Base-by-base conservation (phyloP, 2,888 invertebrate species). In the Sminthurinus aureus region DNA sequence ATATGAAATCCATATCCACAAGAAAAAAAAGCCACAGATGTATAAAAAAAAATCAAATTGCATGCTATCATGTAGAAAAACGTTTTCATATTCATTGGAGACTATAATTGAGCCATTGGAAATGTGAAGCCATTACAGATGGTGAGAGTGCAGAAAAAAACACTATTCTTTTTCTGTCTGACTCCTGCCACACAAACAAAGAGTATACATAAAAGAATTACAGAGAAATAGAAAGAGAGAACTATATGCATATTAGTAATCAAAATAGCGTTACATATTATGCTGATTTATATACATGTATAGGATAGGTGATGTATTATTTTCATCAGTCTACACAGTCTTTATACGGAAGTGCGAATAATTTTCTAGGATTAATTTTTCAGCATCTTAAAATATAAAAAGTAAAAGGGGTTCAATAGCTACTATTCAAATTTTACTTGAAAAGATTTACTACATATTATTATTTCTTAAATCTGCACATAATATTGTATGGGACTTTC, bases 61-160 rank as follows among this genome's bases (percentile, higher is more conserved):
- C 38, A 38, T 38, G 38, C 38, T 38, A 58, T 58, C 18, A 58
- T 58, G 58, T 58, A 58, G 15, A 18, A 18, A 58, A 58, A 18
- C 15, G 18, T 58, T 58, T 58, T 58, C 58, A 79, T 58, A 20
- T 58, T 24, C 64, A 26, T 66, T 38, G 38, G 38, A 38, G 38
- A 38, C 38, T 38, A 38, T 38, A 38, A 38, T 38, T 38, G 38
- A 38, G 38, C 38, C 6, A 38, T 38, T 38, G 1, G 38, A 38
- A 38, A 38, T 38, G 1, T 79, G 13, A 8, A 51, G 26, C 66
- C 38, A 79, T 66, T 26, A 66, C 52, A 18, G 78, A 11, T 58
- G 52, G 67, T 64, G 79, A 58, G 79, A 75, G 75, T 24, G 50
- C 75, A 75, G 9, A 74, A 74, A n/a, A 15, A n/a, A 58, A 3